Conservation (phyloP, 2,113 vertebrate species). For the Aspiorhynchus laticeps region DNA sequence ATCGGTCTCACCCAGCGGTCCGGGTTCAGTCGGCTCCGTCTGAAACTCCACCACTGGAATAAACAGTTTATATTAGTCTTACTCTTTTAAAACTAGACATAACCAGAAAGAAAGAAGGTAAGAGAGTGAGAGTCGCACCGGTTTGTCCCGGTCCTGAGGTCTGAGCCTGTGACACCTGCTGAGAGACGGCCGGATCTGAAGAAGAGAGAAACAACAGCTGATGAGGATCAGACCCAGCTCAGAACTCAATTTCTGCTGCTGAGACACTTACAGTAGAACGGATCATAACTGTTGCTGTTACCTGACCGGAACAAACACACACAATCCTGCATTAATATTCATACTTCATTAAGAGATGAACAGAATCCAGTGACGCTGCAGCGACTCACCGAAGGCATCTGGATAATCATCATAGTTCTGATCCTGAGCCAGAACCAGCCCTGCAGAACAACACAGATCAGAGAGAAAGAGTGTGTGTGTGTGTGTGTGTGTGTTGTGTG, state of each 20-base stretch:
- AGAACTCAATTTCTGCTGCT: too few relatives aligned
- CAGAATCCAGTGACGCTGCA: neutral
- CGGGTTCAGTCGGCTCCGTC: constrained; percentile 92
- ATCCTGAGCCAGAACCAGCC: constrained; percentile 2
- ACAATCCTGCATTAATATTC: neutral
- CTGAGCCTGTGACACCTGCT: constrained; percentile 63
- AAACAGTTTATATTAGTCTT: neutral
- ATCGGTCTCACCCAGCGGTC: constrained; percentile 92
- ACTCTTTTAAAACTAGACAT: neutral
- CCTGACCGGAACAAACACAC: neutral
- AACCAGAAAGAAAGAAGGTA: too few relatives aligned
- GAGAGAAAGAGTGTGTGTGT: neutral
- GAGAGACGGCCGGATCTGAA: constrained; percentile 62
- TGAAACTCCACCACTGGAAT: constrained; percentile 65
- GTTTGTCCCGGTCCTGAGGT: constrained; percentile 57
- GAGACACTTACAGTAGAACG: constrained; percentile 12
- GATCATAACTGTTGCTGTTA: neutral
- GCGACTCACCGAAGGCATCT: neutral
- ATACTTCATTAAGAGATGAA: neutral
- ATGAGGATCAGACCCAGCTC: too few relatives aligned
- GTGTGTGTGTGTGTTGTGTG: too few relatives aligned
- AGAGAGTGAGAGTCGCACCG: constrained; percentile 49
- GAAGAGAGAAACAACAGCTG: constrained; percentile 31
- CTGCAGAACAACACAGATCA: constrained; percentile 31
- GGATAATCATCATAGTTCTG: constrained; percentile 13